phyloP scores from a whole-genome alignment of 2,888 invertebrate genomes.

The Antheraea assamensis region DNA sequence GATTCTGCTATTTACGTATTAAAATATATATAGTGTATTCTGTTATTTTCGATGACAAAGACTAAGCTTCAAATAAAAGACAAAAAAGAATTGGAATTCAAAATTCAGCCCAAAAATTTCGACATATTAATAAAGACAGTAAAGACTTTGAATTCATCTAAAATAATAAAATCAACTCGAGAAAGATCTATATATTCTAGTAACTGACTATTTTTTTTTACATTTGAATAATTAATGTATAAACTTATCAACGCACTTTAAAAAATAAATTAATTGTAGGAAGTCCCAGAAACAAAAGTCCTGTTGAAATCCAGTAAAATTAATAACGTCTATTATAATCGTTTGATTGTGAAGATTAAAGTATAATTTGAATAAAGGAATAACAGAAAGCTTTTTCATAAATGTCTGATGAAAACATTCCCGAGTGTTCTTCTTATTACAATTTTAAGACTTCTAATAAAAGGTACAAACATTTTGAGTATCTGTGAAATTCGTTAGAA shows the following conservation, averaged over 20 bases:
- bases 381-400: not conserved
- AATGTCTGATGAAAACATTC: conserved; percentile 5
- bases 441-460: not conserved
- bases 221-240: too few relatives aligned
- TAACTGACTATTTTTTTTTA: too few relatives aligned
- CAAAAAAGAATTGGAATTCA: too few relatives aligned
- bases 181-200: too few relatives aligned
- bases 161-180: too few relatives aligned
- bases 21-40: too few relatives aligned
- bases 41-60: too few relatives aligned
- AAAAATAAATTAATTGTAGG: not conserved
- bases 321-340: not conserved
- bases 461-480: not conserved
- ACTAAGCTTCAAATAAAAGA: too few relatives aligned
- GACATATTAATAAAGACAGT: too few relatives aligned
- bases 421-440: not conserved
- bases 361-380: conserved; percentile 10
- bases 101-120: too few relatives aligned
- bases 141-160: too few relatives aligned
- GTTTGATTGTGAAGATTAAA: not conserved
- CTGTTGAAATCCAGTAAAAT: not conserved
- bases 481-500: not conserved
- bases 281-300: not conserved
- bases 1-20: too few relatives aligned
- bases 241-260: not conserved